phyloP scores from a whole-genome alignment of 2,888 invertebrate species.

The Octonoba sinensis region DNA sequence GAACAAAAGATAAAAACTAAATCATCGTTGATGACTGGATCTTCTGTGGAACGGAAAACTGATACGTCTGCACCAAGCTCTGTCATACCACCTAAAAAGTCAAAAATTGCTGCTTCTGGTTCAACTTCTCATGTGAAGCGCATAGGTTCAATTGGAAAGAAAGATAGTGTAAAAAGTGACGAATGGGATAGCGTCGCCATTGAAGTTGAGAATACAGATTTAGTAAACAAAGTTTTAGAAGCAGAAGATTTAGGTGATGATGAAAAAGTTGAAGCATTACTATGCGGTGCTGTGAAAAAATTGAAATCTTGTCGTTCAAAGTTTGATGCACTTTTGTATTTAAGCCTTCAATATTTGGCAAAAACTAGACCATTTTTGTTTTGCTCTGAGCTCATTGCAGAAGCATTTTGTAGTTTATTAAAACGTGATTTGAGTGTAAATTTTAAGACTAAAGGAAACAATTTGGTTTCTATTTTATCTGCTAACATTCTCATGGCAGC shows the following conservation, averaged over 20 bases:
- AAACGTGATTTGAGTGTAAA: conserved; percentile 78
- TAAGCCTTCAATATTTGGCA: conserved; percentile 84
- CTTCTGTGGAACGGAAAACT: conserved; percentile 76
- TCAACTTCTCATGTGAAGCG: conserved; percentile 55
- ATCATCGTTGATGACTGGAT: conserved; percentile 66
- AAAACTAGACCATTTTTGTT: conserved; percentile 81
- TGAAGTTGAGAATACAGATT: conserved; percentile 84
- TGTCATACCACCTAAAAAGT: conserved; percentile 71
- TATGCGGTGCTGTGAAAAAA: conserved; percentile 89
- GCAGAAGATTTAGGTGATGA: conserved; percentile 84
- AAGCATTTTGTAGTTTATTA: conserved; percentile 83
- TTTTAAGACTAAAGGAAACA: conserved; percentile 85
- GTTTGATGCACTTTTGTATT: conserved; percentile 83
- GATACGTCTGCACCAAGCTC: conserved; percentile 70
- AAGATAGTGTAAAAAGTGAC: conserved; percentile 71
- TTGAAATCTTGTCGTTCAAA: conserved; percentile 84
- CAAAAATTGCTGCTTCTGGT: conserved; percentile 68
- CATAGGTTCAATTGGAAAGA: conserved; percentile 47
- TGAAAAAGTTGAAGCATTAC: conserved; percentile 79
- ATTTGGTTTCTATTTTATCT: conserved; percentile 83
- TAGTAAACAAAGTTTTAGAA: conserved; percentile 82
- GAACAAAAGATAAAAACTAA: conserved; percentile 64
- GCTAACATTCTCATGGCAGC: conserved; percentile 87
- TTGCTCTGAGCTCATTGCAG: conserved; percentile 71
- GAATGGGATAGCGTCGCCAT: conserved; percentile 81